phyloP scores from a whole-genome alignment of 2,797 vertebrate species.

The Cottoperca gobio region DNA sequence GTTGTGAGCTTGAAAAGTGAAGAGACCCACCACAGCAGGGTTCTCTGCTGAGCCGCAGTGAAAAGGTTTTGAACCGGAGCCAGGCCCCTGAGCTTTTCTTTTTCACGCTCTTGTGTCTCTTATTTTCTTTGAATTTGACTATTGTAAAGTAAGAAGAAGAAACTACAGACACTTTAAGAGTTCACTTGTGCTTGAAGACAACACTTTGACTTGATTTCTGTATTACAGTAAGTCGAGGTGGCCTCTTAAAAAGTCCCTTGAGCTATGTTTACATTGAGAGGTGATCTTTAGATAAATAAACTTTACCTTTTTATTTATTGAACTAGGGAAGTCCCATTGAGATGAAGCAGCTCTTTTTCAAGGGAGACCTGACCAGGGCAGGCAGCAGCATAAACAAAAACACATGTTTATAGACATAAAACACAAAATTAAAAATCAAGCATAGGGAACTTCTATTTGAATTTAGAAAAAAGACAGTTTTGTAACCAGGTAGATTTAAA shows the following conservation, averaged over 20 bases:
- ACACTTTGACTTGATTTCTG: not conserved
- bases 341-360: no score
- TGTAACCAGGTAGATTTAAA: no score
- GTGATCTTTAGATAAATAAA: not conserved
- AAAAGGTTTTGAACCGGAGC: conserved; percentile 58
- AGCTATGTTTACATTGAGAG: not conserved
- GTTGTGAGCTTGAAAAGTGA: no score
- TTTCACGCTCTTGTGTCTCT: not conserved
- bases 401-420: no score
- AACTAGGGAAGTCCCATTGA: no score
- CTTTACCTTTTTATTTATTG: not conserved
- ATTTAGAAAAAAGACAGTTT: no score
- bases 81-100: conserved; percentile 45
- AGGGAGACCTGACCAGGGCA: no score
- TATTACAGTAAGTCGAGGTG: not conserved
- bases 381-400: no score
- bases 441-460: no score
- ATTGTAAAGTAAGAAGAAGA: not conserved
- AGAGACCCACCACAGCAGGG: conserved; percentile 60
- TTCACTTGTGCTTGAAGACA: not conserved
- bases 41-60: conserved; percentile 47
- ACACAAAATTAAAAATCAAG: no score
- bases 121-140: not conserved
- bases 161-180: not conserved
- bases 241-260: not conserved